Evolutionary conservation across 2,888 invertebrate genomes (phyloP).

Genomic region (Leucoma salicis): DNA sequence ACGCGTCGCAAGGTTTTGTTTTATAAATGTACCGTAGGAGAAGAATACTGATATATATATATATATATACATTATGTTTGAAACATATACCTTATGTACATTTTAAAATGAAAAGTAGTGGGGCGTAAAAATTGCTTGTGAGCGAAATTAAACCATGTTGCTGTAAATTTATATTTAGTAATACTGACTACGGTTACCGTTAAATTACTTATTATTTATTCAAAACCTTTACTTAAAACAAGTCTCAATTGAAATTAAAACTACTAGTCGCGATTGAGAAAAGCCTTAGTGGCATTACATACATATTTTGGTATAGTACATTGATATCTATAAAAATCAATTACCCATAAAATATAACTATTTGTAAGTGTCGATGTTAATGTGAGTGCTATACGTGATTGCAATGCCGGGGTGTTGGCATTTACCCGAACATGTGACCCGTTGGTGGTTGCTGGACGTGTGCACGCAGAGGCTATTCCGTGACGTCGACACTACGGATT

Average conservation of each 20-base stretch:
- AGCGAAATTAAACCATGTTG: slow-evolving; percentile 13
- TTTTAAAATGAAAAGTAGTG: slow-evolving; percentile 14
- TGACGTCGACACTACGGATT: slow-evolving; percentile 62
- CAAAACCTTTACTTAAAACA: not conserved
- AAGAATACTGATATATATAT: no score
- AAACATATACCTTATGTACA: slow-evolving; percentile 2
- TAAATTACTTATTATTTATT: not conserved
- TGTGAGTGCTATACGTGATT: slow-evolving; percentile 28
- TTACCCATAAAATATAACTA: no score
- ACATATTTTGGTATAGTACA: no score
- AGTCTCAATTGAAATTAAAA: not conserved
- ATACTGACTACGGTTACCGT: not conserved
- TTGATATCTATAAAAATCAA: no score
- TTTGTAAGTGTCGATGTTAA: slow-evolving; percentile 19
- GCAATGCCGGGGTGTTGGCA: slow-evolving; percentile 78
- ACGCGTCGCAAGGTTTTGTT: no score
- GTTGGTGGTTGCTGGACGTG: slow-evolving; percentile 85
- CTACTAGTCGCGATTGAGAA: not conserved
- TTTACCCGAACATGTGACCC: slow-evolving; percentile 81
- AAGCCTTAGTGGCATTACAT: no score
- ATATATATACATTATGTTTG: slow-evolving; percentile 1
- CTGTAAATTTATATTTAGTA: not conserved
- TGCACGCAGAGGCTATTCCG: slow-evolving; percentile 81
- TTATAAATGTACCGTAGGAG: no score
- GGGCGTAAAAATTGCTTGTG: slow-evolving; percentile 18